A percentile compares a stretch with the other conserved stretches of the same genome.
These are phyloP conservation scores for Astyanax mexicanus DNA, from an alignment of 2,797 vertebrate genomes.

Conservation along the genomic window DNA sequence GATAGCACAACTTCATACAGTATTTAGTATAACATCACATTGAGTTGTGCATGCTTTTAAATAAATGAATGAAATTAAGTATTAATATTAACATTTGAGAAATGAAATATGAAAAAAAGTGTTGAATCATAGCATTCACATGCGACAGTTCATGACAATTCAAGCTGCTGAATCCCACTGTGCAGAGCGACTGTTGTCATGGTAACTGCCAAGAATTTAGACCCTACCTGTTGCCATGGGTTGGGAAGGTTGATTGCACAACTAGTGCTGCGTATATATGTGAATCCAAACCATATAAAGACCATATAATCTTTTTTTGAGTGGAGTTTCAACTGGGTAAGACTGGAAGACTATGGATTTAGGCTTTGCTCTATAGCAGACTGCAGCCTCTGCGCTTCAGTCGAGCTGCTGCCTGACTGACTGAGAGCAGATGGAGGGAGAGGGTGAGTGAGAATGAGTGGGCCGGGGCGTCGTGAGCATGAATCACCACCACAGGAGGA, in stretches of 20 bases:
- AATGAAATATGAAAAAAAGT: too few relatives aligned
- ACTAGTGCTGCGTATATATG: constrained; percentile 56
- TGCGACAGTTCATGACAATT: constrained; percentile 9
- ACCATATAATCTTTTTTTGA: background rate
- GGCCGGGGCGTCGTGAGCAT: constrained; percentile 57
- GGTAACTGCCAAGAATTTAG: constrained; percentile 73
- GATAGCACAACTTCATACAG: too few relatives aligned
- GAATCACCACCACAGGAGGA: constrained; percentile 59
- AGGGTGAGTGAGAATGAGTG: constrained; percentile 41
- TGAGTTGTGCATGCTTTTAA: too few relatives aligned
- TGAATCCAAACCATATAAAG: background rate
- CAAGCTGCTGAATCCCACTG: constrained; percentile 63
- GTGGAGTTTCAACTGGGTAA: too few relatives aligned
- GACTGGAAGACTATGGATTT: background rate
- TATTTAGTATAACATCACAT: too few relatives aligned
- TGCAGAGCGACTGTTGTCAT: constrained; percentile 78
- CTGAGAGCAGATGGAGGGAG: constrained; percentile 33
- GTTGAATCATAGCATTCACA: constrained; percentile 1
- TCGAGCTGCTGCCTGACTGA: background rate
- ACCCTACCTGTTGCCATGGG: constrained; percentile 80
- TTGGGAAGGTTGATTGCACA: constrained; percentile 69
- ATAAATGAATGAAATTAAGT: too few relatives aligned
- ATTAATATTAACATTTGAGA: too few relatives aligned
- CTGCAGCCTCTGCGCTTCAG: background rate
- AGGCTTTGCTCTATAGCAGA: background rate